A percentile compares a stretch with the other conserved stretches of the same genome.
These are phyloP conservation scores for Etheostoma cragini DNA, from an alignment of 2,113 vertebrate species.

Conservation along the genomic window DNA sequence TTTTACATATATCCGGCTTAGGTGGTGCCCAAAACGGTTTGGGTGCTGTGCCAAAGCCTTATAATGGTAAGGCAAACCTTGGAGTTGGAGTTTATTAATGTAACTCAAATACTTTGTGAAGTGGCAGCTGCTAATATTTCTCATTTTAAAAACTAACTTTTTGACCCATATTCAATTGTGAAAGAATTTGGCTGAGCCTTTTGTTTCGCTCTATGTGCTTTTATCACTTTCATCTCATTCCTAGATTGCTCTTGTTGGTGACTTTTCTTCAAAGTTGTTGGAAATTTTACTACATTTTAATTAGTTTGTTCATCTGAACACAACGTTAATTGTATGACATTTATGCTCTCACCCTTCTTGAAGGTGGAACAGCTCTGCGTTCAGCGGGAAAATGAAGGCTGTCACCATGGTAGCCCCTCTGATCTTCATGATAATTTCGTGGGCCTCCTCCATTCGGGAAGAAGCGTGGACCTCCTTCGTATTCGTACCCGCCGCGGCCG, in stretches of 20 bases:
- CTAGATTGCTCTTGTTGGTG: too few relatives aligned
- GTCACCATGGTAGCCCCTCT: conserved; percentile 79
- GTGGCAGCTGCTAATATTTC: not conserved
- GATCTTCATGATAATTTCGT: conserved; percentile 82
- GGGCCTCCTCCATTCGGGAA: conserved; percentile 81
- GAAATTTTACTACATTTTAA: not conserved
- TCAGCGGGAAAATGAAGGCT: conserved; percentile 76
- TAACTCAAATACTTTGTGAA: not conserved
- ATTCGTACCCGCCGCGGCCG: conserved; percentile 74
- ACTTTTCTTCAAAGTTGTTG: not conserved
- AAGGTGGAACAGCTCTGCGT: conserved; percentile 72
- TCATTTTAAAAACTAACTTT: not conserved
- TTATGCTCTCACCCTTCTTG: conserved; percentile 74
- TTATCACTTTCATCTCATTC: not conserved
- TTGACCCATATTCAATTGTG: not conserved
- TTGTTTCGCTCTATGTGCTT: not conserved
- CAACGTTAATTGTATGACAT: not conserved
- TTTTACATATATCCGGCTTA: too few relatives aligned
- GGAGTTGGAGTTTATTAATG: not conserved
- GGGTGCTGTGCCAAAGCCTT: too few relatives aligned
- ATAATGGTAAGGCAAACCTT: too few relatives aligned
- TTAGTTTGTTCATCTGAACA: not conserved
- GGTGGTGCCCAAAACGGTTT: too few relatives aligned
- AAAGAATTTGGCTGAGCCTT: not conserved
- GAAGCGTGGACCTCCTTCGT: conserved; percentile 79